Evolutionary conservation across 1,140 invertebrate genomes (phyloP).

Genomic region (Aphaenogaster ashmeadi): DNA sequence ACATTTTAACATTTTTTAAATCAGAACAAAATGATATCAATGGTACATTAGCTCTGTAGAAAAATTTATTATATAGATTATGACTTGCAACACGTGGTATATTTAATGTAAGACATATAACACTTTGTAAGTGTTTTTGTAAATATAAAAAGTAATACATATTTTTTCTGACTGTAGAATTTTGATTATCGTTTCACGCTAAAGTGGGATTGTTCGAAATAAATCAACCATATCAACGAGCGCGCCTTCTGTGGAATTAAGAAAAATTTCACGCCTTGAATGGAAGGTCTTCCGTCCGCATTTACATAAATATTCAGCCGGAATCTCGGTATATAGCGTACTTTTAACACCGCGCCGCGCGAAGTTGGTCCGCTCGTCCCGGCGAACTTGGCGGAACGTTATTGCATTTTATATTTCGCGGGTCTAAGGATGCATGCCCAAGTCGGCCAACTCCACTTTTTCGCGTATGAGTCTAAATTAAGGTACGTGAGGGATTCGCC

Average conservation of each 20-base stretch:
- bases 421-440: constrained; percentile 52
- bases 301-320: constrained; percentile 62
- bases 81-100: not conserved
- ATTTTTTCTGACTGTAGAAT: not conserved
- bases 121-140: not conserved
- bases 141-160: not conserved
- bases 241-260: not conserved
- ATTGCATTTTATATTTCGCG: constrained; percentile 63
- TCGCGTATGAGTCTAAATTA: constrained; percentile 64
- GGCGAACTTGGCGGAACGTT: constrained; percentile 53
- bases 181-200: not conserved
- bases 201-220: not conserved
- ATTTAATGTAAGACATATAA: not conserved
- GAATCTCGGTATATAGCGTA: constrained; percentile 37
- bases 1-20: not conserved
- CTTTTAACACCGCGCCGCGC: constrained; percentile 30
- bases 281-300: constrained; percentile 23
- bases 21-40: not conserved
- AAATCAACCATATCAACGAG: constrained; percentile 13
- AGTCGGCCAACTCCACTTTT: constrained; percentile 53
- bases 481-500: constrained; percentile 59
- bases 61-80: not conserved
- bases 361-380: constrained; percentile 49
- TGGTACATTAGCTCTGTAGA: not conserved
- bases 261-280: constrained; percentile 34